phyloP scores from a whole-genome alignment of 2,113 vertebrate species.

The Tenebrosternarchus preto region DNA sequence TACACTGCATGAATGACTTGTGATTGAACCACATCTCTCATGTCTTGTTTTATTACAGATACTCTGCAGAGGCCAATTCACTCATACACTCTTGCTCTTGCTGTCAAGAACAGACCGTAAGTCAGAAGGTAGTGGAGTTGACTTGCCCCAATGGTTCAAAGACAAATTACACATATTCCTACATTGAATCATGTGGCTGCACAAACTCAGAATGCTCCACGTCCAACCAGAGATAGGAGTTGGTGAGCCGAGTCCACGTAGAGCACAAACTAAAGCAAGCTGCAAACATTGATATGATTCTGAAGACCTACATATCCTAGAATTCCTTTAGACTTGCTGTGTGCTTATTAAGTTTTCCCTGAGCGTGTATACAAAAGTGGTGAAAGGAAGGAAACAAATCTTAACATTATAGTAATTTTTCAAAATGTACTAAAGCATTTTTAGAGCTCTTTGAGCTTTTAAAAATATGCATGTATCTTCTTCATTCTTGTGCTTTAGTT shows the following conservation, averaged over 20 bases:
- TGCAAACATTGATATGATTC: too few species aligned
- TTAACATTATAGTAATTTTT: not conserved
- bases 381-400: not conserved
- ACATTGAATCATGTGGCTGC: constrained; percentile 77
- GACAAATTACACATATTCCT: constrained; percentile 68
- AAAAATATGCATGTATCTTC: not conserved
- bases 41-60: constrained; percentile 69
- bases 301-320: too few species aligned
- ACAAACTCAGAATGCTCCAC: not conserved
- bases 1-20: too few species aligned
- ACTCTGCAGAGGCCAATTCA: constrained; percentile 74
- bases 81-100: constrained; percentile 78
- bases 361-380: too few species aligned
- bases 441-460: too few species aligned
- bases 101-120: constrained; percentile 77
- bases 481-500: constrained; percentile 30
- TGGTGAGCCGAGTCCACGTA: constrained; percentile 46
- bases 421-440: too few species aligned
- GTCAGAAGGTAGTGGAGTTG: constrained; percentile 69
- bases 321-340: too few species aligned
- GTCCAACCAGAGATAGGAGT: constrained; percentile 28
- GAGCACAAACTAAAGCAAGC: not conserved
- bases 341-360: too few species aligned
- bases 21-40: not conserved
- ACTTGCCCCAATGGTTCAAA: constrained; percentile 71